A percentile compares a stretch with the other conserved stretches of the same genome.
phyloP scores from a whole-genome alignment of 2,888 invertebrate genomes.

The Caenorhabditis sp. region DNA sequence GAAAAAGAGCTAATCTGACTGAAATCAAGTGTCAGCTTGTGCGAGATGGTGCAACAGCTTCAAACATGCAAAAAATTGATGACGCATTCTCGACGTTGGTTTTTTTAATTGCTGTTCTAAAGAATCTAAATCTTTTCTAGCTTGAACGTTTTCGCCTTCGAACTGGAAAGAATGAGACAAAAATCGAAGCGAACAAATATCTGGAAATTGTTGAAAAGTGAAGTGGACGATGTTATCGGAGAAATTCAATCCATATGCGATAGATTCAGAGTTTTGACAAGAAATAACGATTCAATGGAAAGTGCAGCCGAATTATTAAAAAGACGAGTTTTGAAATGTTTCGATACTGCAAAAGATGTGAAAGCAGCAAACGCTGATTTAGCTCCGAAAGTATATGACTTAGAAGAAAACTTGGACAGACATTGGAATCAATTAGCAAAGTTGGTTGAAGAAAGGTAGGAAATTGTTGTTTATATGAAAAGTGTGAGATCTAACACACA shows the following conservation, averaged over 20 bases:
- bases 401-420: slow-evolving; percentile 28
- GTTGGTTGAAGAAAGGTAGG: slow-evolving; percentile 14
- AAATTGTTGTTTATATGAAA: no score
- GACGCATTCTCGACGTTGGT: slow-evolving; percentile 20
- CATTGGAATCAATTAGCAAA: slow-evolving; percentile 22
- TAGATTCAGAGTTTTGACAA: slow-evolving; percentile 6
- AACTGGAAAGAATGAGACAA: slow-evolving; percentile 20
- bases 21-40: slow-evolving; percentile 21
- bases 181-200: slow-evolving; percentile 6
- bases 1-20: slow-evolving; percentile 21
- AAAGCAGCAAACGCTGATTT: slow-evolving; percentile 21
- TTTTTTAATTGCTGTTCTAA: not conserved
- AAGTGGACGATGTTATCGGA: slow-evolving; percentile 24
- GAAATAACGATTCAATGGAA: slow-evolving; percentile 7
- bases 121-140: not conserved
- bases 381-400: slow-evolving; percentile 28
- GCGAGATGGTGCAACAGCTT: slow-evolving; percentile 3
- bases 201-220: slow-evolving; percentile 10
- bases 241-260: slow-evolving; percentile 15
- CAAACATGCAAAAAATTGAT: slow-evolving; percentile 16
- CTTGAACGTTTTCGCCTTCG: slow-evolving; percentile 26
- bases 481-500: no score
- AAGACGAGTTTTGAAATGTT: slow-evolving; percentile 13
- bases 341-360: slow-evolving; percentile 23
- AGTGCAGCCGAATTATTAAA: slow-evolving; percentile 16